Base-by-base conservation (phyloP, 2,888 invertebrate genomes). In the Copidosoma aretas region DNA sequence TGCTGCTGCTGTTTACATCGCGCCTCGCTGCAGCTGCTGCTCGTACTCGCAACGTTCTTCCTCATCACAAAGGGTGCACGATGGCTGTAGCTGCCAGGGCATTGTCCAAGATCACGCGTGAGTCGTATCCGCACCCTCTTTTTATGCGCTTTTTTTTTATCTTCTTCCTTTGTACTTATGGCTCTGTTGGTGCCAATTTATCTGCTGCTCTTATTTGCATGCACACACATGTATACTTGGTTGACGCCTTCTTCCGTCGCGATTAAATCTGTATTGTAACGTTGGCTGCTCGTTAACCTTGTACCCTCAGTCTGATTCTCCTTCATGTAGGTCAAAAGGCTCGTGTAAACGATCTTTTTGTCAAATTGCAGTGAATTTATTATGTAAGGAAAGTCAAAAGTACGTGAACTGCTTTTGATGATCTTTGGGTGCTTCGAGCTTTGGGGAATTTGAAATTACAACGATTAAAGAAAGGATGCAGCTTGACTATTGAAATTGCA, bases 41-140 rank as follows among this genome's bases (percentile, higher is more conserved):
- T n/a, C n/a, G 22, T 12, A 25, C 24, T 56, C 56, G 12, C 32
- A 17, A 10, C 32, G 10, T 15, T 32, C 22, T 32, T 25, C 24
- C 15, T 60, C 46, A n/a, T 12, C n/a, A 17, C 4, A 46, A 15
- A 4, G 12, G 12, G 46, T 4, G 46, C 46, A 81, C 79, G 74
- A 83, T 83, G 83, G 82, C 83, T 77, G 82, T 82, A 72, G 82
- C 81, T 77, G 77, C 78, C 67, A 82, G 82, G 73, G 79, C 79
- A 69, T 78, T 83, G 75, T 79, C 82, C 67, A 82, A 82, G 79
- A 76, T 83, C 66, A 75, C 83, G 80, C 81, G 83, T 82, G 71
- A 76, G 77, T 65, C 22, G 19, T 52, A 3, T 32, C 51, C 22
- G n/a, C 22, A 25, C 1, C 10, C 17, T 5, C 43, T 49, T 32